Base-by-base conservation (phyloP, 2,888 invertebrate species). In the Seira ritae region DNA sequence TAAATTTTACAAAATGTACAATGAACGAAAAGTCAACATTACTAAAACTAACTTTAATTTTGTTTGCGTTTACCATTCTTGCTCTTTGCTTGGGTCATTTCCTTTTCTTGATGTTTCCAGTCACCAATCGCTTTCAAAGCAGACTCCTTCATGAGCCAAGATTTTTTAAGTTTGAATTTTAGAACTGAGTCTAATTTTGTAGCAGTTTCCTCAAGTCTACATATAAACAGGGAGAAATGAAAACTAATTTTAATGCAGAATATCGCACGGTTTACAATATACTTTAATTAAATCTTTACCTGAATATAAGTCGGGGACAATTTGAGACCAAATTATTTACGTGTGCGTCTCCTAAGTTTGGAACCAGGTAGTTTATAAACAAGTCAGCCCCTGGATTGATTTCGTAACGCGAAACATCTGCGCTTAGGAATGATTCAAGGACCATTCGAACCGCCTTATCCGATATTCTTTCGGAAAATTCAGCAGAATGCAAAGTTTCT, bases 361-460 rank as follows among this genome's bases (percentile, higher is more conserved):
- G 80, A 23, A 80, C 37, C 17, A 80, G 69, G 3, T 37, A 22
- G 31, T 75, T 69, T 3, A 78, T 23, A 24, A 46, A 37, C 4
- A 23, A 22, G 15, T 60, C 10, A 0, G 67, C 68, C 4, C 69
- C 50, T 22, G 23, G 46, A 22, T 70, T 31, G 1, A 24, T 15
- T 50, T 74, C 65, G 46, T n/a, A 75, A 17, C 80, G 60, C 17
- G 46, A 42, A 15, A 46, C 24, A 17, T 80, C 80, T 4, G 80
- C 74, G 60, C 62, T 80, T 1, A 80, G 12, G 2, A 80, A 23
- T 19, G 80, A 37, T 15, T 80, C 80, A 20, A 80, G 42, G 8
- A 80, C 74, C 80, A 80, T 80, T 69, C 70, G 22, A n/a, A 69
- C 50, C 23, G 80, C 80, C 55, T 80, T 80, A 17, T 69, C 70